Base-by-base conservation (phyloP, 2,113 vertebrate species). In the Drymodes brunneopygia region DNA sequence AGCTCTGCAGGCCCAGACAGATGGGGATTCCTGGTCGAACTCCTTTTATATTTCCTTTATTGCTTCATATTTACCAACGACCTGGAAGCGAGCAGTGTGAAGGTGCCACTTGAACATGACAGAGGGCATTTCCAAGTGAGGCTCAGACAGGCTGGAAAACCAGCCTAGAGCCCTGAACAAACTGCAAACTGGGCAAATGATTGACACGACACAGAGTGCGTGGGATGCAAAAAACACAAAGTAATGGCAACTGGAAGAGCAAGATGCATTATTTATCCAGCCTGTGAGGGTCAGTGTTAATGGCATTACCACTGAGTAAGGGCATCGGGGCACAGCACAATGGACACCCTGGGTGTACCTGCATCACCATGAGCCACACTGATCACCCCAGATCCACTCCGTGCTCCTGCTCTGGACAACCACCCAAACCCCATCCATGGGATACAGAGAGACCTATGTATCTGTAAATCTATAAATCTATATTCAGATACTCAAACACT, bases 241-340 rank as follows among this genome's bases (percentile, higher is more conserved):
- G 35, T 27, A 48, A 64, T 0, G 12, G 17, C 31, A 40, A 35
- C 1, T 21, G 74, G 35, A 69, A 67, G 33, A 47, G 51, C 33
- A 86, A 54, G 25, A 23, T 17, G 40, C 14, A 29, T 67, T 78
- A 66, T 50, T 54, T 42, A 78, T 9, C 3, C 29, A 56, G 35
- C 27, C 44, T 2, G 8, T 1, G 2, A 47, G 38, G 44, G 27
- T 7, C 10, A 0, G 51, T 0, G 0, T 5, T 35, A 29, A 28
- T 1, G 21, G 86, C 45, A 89, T 69, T 71, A 72, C 50, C 35
- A 22, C 13, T 8, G 38, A 42, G 21, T 14, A n/a, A 71, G 50
- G 48, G 20, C 77, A 15, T 11, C 15, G 3, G 48, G 31, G 15
- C 1, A 33, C 24, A 47, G 82, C 45, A 28, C 4, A 0, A 10